Evolutionary conservation across 2,888 invertebrate species (phyloP), one percentile per base, ranked within the genome.

Genomic region (Thera obeliscata): DNA sequence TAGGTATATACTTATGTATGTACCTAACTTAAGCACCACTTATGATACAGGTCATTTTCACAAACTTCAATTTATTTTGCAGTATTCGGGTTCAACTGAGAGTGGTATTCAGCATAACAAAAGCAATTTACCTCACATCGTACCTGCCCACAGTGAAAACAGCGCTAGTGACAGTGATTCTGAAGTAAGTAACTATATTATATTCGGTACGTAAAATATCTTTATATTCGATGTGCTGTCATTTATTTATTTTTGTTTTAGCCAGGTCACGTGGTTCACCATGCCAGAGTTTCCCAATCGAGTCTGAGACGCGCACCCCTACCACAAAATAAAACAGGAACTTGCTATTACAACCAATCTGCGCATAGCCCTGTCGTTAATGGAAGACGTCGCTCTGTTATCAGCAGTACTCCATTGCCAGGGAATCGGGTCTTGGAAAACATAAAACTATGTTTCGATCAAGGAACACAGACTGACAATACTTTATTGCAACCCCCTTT

Each of bases 381-480:
- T 56, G 70, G 73, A 49, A 72, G 70, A 71, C 74, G 78, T 11
- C 79, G 79, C 56, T 78, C 81, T 35, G 61, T 84, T 35, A 62
- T 79, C 8, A 84, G 80, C 73, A 85, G 85, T 63, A 85, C 87
- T 7, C 87, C 87, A 5, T 57, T 85, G 3, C 81, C 83, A 2
- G 76, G 71, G 12, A 78, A 70, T 54, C 71, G 55, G n/a, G 57
- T 38, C 4, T 66, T 69, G 49, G 67, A 74, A 52, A 73, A 59
- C 8, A 65, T 67, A 3, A 82, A 70, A 62, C 65, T 84, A 11
- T 78, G 61, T 58, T 82, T 78, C 49, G 84, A 88, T 61, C 82
- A 86, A 79, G 82, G 74, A 36, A 86, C 86, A 0, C 89, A 89
- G 72, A 88, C 87, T 1, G 86, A 87, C 2, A 66, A 67, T 1